Base-by-base conservation (phyloP, 2,888 invertebrate genomes). In the Drosophila atripex region DNA sequence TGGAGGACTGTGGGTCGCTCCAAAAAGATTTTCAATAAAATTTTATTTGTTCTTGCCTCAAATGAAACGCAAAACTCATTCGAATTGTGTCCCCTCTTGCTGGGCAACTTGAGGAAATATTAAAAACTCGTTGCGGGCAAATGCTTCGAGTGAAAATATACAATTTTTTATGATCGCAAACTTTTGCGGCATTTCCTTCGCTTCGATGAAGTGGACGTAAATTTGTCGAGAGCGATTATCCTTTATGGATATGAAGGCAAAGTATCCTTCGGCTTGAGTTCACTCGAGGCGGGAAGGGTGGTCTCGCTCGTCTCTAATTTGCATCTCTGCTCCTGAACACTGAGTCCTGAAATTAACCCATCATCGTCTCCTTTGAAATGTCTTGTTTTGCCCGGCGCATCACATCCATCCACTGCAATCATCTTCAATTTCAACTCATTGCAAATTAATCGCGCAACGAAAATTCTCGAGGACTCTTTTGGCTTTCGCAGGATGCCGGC, bases 381-480 rank as follows among this genome's bases (percentile, higher is more conserved):
- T 25, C 14, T 54, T 39, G 11, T 8, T 35, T 4, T 28, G 3
- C 52, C 32, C 43, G 25, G 3, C 18, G 41, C 52, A 35, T 65
- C 71, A 66, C 71, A 71, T 73, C 60, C 71, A 71, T 73, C 60
- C 75, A 57, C 51, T 74, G 77, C 84, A 79, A 83, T 88, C 88
- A 86, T 86, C 84, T 88, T 83, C 76, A 88, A 83, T 77, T 86
- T 83, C 60, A 77, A 69, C 84, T 88, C 88, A 88, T 84, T 86
- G 75, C 80, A 79, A 84, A 84, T 88, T 84, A 84, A 86, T 83
- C 80, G 86, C 49, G 28, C 30, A 35, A 32, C 43, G 43, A 38
- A 55, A 38, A 25, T 14, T 8, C 32, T 21, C 45, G 39, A 12
- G 35, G 28, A 58, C 45, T 35, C 50, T 46, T 55, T 61, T 51